Base-by-base conservation (phyloP, 2,888 invertebrate species). In the Pseudanteris insignis region DNA sequence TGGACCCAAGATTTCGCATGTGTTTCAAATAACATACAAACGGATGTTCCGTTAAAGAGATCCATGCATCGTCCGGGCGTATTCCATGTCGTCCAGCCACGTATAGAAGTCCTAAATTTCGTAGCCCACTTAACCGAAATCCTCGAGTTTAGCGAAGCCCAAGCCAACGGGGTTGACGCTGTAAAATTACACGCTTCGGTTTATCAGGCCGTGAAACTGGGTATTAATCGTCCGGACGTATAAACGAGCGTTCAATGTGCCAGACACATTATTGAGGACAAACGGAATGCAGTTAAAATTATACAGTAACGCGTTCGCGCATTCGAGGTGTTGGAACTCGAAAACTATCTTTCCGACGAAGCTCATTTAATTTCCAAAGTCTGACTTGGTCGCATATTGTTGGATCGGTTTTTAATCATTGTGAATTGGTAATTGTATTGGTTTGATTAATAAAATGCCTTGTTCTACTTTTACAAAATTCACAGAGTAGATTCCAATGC, bases 71-170 rank as follows among this genome's bases (percentile, higher is more conserved):
- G 69, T 76, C 76, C 76, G 76, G 74, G 72, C 67, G 70, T 63
- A 66, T 68, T 40, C 60, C 65, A 67, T 68, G 68, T 70, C 66
- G 70, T 70, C 73, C 78, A 78, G 72, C 83, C 81, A 83, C 83
- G 83, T 83, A 84, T 83, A 83, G 81, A 81, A 81, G 82, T 82
- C 80, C 81, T 83, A 81, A 84, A 84, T 84, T 84, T 84, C 82
- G 83, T 84, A 84, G 84, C 81, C 84, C 84, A 84, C 83, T 84
- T 83, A 83, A 84, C 84, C 83, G 84, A 84, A 84, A 84, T 83
- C 83, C 83, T 83, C 81, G 80, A 81, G 81, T 82, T 82, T 81
- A 82, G 79, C 79, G 81, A 81, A 75, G 71, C 58, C 26, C 6
- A 66, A 64, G 75, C 78, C 78, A 37, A 30, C 51, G 40, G 32